A percentile compares a stretch with the other conserved stretches of the same genome.
Conservation (phyloP, 1,140 invertebrate genomes). For the Megalopta genalis region DNA sequence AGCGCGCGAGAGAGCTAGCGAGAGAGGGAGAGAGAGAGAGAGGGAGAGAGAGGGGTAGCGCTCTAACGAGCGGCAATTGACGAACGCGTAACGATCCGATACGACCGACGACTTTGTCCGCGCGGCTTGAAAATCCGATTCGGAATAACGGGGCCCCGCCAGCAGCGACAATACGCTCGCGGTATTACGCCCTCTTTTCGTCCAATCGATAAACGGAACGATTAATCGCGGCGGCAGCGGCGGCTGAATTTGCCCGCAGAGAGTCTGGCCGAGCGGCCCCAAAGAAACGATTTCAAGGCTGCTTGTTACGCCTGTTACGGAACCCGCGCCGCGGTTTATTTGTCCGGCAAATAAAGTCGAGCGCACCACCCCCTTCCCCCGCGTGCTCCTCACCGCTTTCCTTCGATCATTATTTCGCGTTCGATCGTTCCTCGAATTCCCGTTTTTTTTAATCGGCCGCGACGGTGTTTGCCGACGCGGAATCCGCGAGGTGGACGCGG, state of each 20-base stretch:
- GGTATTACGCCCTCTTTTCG: constrained; percentile 22
- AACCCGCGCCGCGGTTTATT: too few species aligned
- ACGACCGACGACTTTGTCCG: constrained; percentile 25
- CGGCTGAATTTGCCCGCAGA: not conserved
- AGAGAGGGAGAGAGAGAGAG: too few species aligned
- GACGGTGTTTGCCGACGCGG: too few species aligned
- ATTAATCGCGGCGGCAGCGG: constrained; percentile 16
- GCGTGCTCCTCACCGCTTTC: too few species aligned
- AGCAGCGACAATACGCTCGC: constrained; percentile 15
- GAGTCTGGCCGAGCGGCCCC: too few species aligned
- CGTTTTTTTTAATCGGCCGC: too few species aligned
- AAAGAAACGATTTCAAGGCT: not conserved
- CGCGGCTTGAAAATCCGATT: constrained; percentile 27
- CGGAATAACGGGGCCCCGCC: not conserved
- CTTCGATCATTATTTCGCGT: too few species aligned
- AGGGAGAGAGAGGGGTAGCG: not conserved
- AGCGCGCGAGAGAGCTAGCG: too few species aligned
- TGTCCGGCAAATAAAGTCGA: too few species aligned
- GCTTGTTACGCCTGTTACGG: not conserved
- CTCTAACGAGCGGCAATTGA: constrained; percentile 38
- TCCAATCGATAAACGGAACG: constrained; percentile 22
- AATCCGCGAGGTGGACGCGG: too few species aligned
- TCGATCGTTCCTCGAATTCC: too few species aligned
- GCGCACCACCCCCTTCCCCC: too few species aligned
- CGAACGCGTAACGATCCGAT: constrained; percentile 37